Evolutionary conservation across 2,888 invertebrate genomes (phyloP), one percentile per base, ranked within the genome.

Genomic region (Amblyteles armatorius): DNA sequence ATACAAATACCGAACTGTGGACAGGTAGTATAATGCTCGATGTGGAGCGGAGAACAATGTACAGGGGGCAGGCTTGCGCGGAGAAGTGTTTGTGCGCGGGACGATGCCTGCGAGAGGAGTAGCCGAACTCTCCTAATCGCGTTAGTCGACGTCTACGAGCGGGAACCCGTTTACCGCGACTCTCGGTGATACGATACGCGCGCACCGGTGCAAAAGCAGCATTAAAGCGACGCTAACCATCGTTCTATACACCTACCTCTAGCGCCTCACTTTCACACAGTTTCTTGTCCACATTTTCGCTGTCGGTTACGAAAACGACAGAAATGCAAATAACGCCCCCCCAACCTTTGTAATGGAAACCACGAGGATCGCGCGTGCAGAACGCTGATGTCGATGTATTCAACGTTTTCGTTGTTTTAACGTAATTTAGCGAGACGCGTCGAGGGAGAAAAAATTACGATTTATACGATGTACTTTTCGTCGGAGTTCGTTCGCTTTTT

Each of bases 131-230:
- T 78, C 78, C 5, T 81, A 84, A 84, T 84, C 84, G 73, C 78
- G 81, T 84, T 84, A 84, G 77, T 44, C 78, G 63, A 84, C 77
- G 81, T 78, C 81, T 78, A 73, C 77, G 73, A 84, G 60, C 84
- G 84, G 80, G 68, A 84, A 84, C 78, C 78, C 77, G 81, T 84
- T 84, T 84, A 78, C 78, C 77, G 48, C 68, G 81, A 78, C 68
- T 78, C 63, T 72, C 40, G 40, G 69, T 48, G 78, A 78, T 79
- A 79, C 71, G 71, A 79, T 79, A 71, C 40, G 71, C 65, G 79
- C 71, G 63, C 63, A 63, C 16, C 63, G 36, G 71, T 26, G 79
- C 50, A 50, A 79, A 71, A 63, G 71, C 79, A 36, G 33, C 60
- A 71, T 72, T 72, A 71, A 79, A 79, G 63, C 63, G 63, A 63